phyloP scores from a whole-genome alignment of 1,140 invertebrate species.

The Pseudoatta argentina region DNA sequence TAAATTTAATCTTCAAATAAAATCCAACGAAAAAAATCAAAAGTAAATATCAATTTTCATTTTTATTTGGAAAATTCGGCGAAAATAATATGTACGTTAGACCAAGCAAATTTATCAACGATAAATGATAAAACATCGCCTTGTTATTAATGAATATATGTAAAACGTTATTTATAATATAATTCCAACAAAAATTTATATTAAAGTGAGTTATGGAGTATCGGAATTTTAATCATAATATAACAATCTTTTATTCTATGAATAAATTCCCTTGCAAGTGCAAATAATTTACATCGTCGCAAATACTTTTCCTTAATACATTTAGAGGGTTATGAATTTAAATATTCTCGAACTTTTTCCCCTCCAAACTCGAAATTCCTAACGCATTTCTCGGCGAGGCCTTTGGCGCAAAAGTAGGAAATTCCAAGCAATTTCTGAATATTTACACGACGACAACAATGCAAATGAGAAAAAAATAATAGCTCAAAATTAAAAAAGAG shows the following conservation, averaged over 20 bases:
- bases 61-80: neutral
- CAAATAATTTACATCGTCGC: constrained; percentile 4
- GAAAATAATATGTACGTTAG: constrained; percentile 3
- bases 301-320: constrained; percentile 38
- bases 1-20: constrained; percentile 25
- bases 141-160: neutral
- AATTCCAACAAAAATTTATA: neutral
- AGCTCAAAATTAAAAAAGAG: constrained; percentile 35
- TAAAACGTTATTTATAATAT: neutral
- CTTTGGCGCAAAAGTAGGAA: constrained; percentile 37
- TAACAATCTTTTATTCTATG: neutral
- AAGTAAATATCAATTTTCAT: neutral
- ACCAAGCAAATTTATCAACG: neutral
- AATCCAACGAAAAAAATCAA: neutral
- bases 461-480: neutral
- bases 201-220: neutral
- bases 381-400: constrained; percentile 6
- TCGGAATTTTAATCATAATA: constrained; percentile 36
- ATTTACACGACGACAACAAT: constrained; percentile 38
- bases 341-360: constrained; percentile 4
- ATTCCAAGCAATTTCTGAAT: constrained; percentile 65
- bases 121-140: neutral
- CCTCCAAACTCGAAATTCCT: constrained; percentile 48
- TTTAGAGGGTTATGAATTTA: constrained; percentile 35
- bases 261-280: neutral